Conservation (phyloP, 2,888 invertebrate species). For the Drosophila neoperkinsi region DNA sequence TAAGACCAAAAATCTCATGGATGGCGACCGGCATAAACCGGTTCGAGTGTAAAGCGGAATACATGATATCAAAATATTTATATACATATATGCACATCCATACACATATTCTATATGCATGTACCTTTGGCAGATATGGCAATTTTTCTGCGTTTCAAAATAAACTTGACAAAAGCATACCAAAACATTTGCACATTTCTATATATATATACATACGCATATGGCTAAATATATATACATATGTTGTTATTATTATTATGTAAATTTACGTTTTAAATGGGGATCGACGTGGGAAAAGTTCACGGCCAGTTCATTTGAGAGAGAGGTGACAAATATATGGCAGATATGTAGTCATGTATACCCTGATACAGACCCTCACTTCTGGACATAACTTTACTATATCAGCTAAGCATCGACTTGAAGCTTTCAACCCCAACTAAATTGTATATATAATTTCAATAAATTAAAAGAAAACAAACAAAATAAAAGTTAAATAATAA, state of each 20-base stretch:
- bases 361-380: neutral
- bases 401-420: neutral
- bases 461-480: neutral
- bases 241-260: neutral
- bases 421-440: no score
- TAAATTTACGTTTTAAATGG: neutral
- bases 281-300: neutral
- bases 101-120: conserved; percentile 12
- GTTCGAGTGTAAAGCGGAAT: conserved; percentile 41
- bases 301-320: conserved; percentile 6
- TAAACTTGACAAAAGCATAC: conserved; percentile 52
- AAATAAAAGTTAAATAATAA: neutral
- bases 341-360: neutral
- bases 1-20: conserved; percentile 30
- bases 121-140: conserved; percentile 24
- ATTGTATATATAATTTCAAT: neutral
- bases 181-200: conserved; percentile 33
- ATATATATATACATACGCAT: neutral
- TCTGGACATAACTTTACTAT: neutral
- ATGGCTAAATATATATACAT: neutral
- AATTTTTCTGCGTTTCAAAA: conserved; percentile 61
- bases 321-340: neutral
- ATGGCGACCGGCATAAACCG: conserved; percentile 48
- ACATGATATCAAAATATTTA: conserved; percentile 11
- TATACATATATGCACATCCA: conserved; percentile 11